A percentile compares a stretch with the other conserved stretches of the same genome.
phyloP scores from a whole-genome alignment of 2,797 vertebrate genomes.

The Ispidina lecontei region DNA sequence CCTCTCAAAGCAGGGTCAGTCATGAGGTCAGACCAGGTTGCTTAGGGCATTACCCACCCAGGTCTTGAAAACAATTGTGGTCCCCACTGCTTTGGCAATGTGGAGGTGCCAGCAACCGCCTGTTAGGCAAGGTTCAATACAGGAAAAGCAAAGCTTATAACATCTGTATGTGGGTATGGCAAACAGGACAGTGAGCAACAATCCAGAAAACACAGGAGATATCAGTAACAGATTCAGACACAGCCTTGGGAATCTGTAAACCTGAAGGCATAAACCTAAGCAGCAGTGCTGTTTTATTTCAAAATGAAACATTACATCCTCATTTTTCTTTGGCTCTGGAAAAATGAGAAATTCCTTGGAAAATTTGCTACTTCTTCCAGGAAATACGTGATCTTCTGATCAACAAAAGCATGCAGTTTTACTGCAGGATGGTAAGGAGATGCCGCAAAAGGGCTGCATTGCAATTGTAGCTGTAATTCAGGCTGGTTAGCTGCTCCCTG shows the following conservation, averaged over 20 bases:
- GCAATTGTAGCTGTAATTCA: neutral
- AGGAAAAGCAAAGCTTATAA: neutral
- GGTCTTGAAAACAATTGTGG: accelerated
- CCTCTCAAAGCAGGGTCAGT: neutral
- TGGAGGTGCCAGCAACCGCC: neutral
- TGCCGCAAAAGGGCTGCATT: neutral
- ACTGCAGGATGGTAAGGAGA: neutral
- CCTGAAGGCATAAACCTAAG: neutral
- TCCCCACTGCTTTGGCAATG: neutral
- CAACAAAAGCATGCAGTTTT: neutral
- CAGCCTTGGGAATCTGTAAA: neutral
- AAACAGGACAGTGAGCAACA: neutral
- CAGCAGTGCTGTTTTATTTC: neutral
- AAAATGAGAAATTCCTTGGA: neutral
- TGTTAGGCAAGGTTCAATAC: neutral
- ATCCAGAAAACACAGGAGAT: neutral
- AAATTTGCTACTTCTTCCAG: neutral
- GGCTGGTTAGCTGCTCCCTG: neutral
- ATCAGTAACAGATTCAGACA: neutral
- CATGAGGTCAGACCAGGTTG: neutral
- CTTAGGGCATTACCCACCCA: neutral
- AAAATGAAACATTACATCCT: neutral
- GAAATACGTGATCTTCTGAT: neutral
- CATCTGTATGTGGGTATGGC: neutral
- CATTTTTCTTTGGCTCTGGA: neutral